Base-by-base conservation (phyloP, 92 coral and sea anemone genomes). In the Epizoanthus ramosus region DNA sequence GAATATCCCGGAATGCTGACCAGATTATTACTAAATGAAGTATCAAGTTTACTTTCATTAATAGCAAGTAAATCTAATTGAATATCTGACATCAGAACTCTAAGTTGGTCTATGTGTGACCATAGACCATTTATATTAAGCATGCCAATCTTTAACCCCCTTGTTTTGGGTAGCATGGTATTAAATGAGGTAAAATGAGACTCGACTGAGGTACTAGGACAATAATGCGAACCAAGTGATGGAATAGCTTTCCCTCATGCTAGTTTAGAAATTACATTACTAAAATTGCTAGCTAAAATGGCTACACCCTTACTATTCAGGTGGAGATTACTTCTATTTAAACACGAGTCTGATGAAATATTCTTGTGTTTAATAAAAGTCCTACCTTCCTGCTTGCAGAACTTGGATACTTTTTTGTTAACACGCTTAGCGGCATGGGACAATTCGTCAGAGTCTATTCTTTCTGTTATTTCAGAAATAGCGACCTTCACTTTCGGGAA, bases 31-130 rank as follows among this genome's bases (percentile, higher is more conserved):
- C 72, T 19, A 59, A 73, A 56, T 59, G 53, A 19, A 41, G 6
- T 52, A 73, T 84, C 87, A 73, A 84, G 81, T 43, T 73, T 73
- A 54, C 60, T 84, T 73, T 74, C 81, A 73, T 73, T 84, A 39
- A 84, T 84, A 73, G 81, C 80, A 52, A 84, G 74, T 39, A 84
- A 35, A 43, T 84, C 13, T 39, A 84, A 84, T 19, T 57, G 53
- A 23, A 25, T 43, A 28, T 84, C 57, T 69, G 50, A 35, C 80
- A 83, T 69, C 43, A 69, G 54, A 22, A 83, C 35, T 63, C 87
- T 84, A 18, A 74, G 19, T 84, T 73, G 71, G 58, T 84, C 87
- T 28, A 72, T 57, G 63, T 72, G 80, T 61, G 69, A 23, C 23
- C 33, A 60, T 13, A 84, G 87, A 58, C 73, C 80, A 14, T 58